Conservation (phyloP, 2,113 vertebrate genomes). For the Lepisosteus oculatus region DNA sequence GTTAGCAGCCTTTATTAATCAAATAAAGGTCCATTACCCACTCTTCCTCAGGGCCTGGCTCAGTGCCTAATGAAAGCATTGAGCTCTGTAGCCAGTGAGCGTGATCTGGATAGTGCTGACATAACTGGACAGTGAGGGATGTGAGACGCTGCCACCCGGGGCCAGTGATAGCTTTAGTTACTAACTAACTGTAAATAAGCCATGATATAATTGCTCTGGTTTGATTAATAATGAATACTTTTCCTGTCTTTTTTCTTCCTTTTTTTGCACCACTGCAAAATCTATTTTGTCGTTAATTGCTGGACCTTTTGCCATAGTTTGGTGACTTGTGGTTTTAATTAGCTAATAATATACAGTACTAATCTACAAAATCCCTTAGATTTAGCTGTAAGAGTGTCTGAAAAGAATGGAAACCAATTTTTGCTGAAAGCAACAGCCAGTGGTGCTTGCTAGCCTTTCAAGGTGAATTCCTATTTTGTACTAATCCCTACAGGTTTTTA, state of each 20-base stretch:
- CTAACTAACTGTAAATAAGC: conserved; percentile 21
- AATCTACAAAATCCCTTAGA: too few relatives aligned
- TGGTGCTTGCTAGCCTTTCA: too few relatives aligned
- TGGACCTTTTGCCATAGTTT: neutral
- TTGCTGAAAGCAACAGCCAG: too few relatives aligned
- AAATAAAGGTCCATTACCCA: neutral
- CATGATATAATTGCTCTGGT: neutral
- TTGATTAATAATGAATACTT: neutral
- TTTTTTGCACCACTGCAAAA: neutral
- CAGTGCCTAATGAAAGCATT: conserved; percentile 24
- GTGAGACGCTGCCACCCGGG: neutral
- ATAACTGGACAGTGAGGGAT: conserved; percentile 9
- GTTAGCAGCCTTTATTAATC: conserved; percentile 26
- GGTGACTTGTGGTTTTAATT: neutral
- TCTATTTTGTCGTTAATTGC: neutral
- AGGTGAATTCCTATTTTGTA: too few relatives aligned
- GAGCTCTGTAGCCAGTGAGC: conserved; percentile 20
- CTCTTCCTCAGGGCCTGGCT: neutral
- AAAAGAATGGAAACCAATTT: too few relatives aligned
- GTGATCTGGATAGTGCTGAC: neutral
- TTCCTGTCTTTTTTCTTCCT: neutral
- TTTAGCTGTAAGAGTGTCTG: too few relatives aligned
- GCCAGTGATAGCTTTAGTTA: conserved; percentile 22
- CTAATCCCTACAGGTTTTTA: too few relatives aligned
- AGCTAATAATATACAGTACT: neutral